phyloP scores from a whole-genome alignment of 2,888 invertebrate species.

The Aphodius sticticus region DNA sequence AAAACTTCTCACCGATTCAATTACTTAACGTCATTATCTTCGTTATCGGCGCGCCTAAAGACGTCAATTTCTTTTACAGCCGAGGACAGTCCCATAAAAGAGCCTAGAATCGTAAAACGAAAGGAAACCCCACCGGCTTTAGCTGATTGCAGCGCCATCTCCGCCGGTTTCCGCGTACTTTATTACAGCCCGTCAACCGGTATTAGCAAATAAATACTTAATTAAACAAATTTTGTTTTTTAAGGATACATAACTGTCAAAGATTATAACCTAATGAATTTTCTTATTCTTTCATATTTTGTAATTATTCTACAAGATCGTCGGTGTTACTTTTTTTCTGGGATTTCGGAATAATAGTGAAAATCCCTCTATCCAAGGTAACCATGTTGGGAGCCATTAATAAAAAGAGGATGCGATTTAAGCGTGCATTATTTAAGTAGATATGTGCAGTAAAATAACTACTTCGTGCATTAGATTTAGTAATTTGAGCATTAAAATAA shows the following conservation, averaged over 20 bases:
- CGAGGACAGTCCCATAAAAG: constrained; percentile 16
- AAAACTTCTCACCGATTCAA: constrained; percentile 19
- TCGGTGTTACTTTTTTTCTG: too few species aligned
- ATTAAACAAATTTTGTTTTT: constrained; percentile 7
- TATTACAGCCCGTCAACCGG: neutral
- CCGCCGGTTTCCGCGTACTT: constrained; percentile 8
- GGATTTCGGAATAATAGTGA: too few species aligned
- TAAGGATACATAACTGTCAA: neutral
- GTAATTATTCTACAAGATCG: too few species aligned
- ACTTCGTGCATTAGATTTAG: too few species aligned
- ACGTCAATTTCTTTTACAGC: constrained; percentile 26
- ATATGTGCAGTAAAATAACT: too few species aligned
- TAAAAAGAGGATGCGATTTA: too few species aligned
- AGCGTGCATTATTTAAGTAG: too few species aligned
- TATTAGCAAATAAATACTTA: constrained; percentile 23
- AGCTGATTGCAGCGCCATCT: constrained; percentile 15
- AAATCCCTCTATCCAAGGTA: too few species aligned
- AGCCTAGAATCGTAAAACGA: constrained; percentile 18
- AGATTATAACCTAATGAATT: neutral
- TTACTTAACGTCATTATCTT: constrained; percentile 22
- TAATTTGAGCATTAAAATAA: too few species aligned
- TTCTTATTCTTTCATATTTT: too few species aligned
- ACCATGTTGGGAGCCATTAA: too few species aligned
- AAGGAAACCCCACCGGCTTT: constrained; percentile 12
- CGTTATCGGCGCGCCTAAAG: constrained; percentile 21